Base-by-base conservation (phyloP, 92 coral and sea anemone species). In the Siderastrea radians region DNA sequence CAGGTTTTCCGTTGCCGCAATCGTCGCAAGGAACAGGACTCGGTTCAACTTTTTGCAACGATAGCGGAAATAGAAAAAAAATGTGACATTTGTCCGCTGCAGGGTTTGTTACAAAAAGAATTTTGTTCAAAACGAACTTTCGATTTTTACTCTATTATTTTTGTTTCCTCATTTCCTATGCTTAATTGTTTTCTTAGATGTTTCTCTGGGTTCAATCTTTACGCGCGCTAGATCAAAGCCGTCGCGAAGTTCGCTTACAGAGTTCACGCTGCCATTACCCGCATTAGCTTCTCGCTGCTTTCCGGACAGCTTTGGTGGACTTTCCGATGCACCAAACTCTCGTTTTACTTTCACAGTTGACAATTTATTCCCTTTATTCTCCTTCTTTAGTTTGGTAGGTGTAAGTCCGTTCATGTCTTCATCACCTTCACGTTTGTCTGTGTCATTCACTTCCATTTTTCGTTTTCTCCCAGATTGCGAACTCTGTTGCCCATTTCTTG, bases 111-210 rank as follows among this genome's bases (percentile, higher is more conserved):
- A 26, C 38, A 26, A 26, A 26, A 26, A 26, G 38, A 26, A 26
- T 26, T 26, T 55, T 55, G 2, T 7, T 55, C 10, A 5, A 5
- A 53, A 53, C 7, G 12, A 55, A 55, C 3, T 55, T 55, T 55
- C 61, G 12, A 63, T 0, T 0, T 63, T 3, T 63, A 3, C 68
- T n/a, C 43, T 15, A 26, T 7, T 17, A 4, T 63, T 63, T 19
- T 15, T 2, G 43, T 16, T 43, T 43, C n/a, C 46, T 63, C 48
- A 14, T 49, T 71, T 71, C 48, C 50, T 71, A 15, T 10, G 52
- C 75, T 71, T 71, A 15, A 67, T 80, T 52, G 57, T 48, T 57
- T 80, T 80, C 60, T 80, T 66, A 1, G 49, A 75, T 7, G 75
- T 51, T 52, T 68, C 63, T 53, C 45, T 6, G 53, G 75, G 84